These are phyloP conservation scores for Lamproptera curius DNA, from an alignment of 2,888 invertebrate genomes.

Conservation along the genomic window DNA sequence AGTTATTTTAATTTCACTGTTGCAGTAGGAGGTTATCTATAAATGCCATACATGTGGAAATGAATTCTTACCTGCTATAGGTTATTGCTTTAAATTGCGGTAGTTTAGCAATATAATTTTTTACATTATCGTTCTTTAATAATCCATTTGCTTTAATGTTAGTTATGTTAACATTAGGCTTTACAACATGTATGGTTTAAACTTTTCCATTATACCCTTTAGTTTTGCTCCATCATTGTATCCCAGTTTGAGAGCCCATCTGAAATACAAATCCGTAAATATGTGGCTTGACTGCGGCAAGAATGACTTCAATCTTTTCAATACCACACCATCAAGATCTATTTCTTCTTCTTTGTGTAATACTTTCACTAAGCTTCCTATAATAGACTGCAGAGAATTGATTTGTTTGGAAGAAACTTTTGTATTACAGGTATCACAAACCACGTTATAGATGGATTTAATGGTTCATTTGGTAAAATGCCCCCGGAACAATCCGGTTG, in stretches of 20 bases:
- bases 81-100: too few relatives aligned
- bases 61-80: too few relatives aligned
- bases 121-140: not conserved
- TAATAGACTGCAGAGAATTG: slow-evolving; percentile 55
- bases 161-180: slow-evolving; percentile 22
- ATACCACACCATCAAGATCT: slow-evolving; percentile 52
- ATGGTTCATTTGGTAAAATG: slow-evolving; percentile 72
- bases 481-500: slow-evolving; percentile 70
- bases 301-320: slow-evolving; percentile 52
- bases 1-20: too few relatives aligned
- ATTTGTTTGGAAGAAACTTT: slow-evolving; percentile 61
- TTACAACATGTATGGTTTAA: slow-evolving; percentile 13
- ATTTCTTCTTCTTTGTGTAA: slow-evolving; percentile 64
- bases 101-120: too few relatives aligned
- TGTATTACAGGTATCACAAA: slow-evolving; percentile 72
- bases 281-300: slow-evolving; percentile 59
- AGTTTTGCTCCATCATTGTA: slow-evolving; percentile 41
- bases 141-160: slow-evolving; percentile 15
- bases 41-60: too few relatives aligned
- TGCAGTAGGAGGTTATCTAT: too few relatives aligned
- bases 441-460: slow-evolving; percentile 71
- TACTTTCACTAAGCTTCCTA: slow-evolving; percentile 76
- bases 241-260: slow-evolving; percentile 52
- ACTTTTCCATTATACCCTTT: slow-evolving; percentile 45
- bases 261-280: slow-evolving; percentile 55